Conservation (phyloP, 2,113 vertebrate genomes). For the Elanus axillaris region DNA sequence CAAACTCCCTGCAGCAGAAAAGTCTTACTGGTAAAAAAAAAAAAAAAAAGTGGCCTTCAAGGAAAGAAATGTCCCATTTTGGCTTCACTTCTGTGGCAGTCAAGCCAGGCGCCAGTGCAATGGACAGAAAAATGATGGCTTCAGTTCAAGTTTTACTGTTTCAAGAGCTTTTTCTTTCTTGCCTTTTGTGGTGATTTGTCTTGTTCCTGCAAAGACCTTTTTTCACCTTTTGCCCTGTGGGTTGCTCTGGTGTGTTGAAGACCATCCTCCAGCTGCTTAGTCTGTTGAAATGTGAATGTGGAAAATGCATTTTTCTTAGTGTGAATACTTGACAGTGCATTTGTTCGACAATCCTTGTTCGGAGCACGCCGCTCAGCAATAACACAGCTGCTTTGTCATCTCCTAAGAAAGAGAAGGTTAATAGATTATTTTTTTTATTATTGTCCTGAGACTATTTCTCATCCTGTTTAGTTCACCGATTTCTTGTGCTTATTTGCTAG, state of each 20-base stretch:
- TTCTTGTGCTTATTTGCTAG: background rate
- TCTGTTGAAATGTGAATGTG: background rate
- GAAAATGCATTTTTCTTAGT: background rate
- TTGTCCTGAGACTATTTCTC: background rate
- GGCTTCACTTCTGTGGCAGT: background rate
- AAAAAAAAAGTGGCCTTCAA: background rate
- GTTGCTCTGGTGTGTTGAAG: background rate
- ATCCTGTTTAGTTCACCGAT: background rate
- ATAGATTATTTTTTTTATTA: background rate
- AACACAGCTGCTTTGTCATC: background rate
- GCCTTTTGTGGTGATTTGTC: background rate
- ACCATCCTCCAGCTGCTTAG: background rate
- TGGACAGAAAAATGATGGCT: background rate
- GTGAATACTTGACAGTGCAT: background rate
- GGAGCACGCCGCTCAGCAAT: background rate
- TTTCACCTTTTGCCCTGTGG: background rate
- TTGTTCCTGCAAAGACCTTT: background rate
- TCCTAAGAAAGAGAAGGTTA: background rate
- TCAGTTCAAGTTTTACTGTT: background rate
- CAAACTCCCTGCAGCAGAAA: background rate
- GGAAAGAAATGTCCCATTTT: background rate
- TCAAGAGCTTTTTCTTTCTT: background rate
- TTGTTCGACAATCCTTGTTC: background rate
- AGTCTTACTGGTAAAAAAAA: background rate
- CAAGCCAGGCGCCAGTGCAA: background rate